Evolutionary conservation across 2,888 invertebrate species (phyloP), one percentile per base, ranked within the genome.

Genomic region (Halictus quadricinctus): DNA sequence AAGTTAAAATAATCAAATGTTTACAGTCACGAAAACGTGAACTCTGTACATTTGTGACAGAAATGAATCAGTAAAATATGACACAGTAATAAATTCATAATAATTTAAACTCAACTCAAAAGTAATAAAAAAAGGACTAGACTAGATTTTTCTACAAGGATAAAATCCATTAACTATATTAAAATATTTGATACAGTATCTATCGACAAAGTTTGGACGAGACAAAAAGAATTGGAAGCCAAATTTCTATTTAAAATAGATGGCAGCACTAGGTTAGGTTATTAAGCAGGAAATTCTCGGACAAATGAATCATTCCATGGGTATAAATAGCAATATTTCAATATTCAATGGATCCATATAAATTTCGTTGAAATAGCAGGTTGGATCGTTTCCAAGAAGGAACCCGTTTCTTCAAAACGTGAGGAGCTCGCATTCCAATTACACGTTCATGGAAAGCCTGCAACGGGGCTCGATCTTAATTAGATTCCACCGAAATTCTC

Each of bases 401-500:
- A 74, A 74, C 41, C 4, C 54, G n/a, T 43, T 74, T 74, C 74
- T 15, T 74, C 54, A n/a, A 74, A 74, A 43, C 74, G 7, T 41
- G 21, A 18, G n/a, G 41, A 58, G 41, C 74, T n/a, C 74, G 43
- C 43, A 70, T 70, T 70, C 50, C 43, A 43, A 74, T 74, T 58
- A 41, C 41, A 41, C 21, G 43, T n/a, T 41, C 36, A 36, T 12
- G 36, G 69, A 76, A 50, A 54, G 50, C 50, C 76, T n/a, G 21
- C 25, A 36, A 18, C 76, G n/a, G n/a, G 36, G 41, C n/a, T 5
- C 25, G 10, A 46, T 46, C 58, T 75, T 69, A 85, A 83, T 85
- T 85, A 80, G 75, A 74, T 29, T 46, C 66, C 36, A 18, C 29
- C 21, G 64, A 74, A 74, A 50, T 3, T 48, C 29, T 43, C 41